Evolutionary conservation across 2,797 vertebrate species (phyloP), one percentile per base, ranked within the genome.

Genomic region (Furcifer pardalis): DNA sequence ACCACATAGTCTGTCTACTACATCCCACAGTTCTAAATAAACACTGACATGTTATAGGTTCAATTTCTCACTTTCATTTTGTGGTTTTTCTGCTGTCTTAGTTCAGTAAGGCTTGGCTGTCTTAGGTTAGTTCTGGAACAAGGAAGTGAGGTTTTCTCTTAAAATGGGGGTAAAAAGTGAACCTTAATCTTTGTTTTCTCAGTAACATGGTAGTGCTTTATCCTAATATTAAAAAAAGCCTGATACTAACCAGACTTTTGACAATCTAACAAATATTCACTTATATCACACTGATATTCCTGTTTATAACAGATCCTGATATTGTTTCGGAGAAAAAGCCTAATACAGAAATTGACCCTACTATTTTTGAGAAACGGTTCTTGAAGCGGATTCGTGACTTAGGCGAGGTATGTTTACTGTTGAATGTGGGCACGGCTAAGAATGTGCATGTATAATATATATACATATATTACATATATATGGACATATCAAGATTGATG

Each of bases 291-390:
- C 49, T 42, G 5, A 17, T 35, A 17, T 84, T 82, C 49, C 82
- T 52, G 78, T 63, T 77, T 80, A 7, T 44, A 0, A 87, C 52
- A 97, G 98, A 98, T 86, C 98, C 97, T 0, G 97, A 97, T 66
- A 97, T 99, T 52, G 93, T 96, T 90, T 97, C 97, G 0, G 96
- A 97, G 91, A 96, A 93, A 84, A 96, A 97, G 19, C 97, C 97
- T 0, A 92, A 94, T 7, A 89, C 96, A 0, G 97, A 97, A 86
- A 97, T 98, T 1, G 99, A 99, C 90, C 98, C 99, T 44, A 99
- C 98, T 0, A 92, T 98, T 89, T 99, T 99, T 92, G 98, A 99
- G 90, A 99, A 98, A 92, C 96, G 99, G 25, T 99, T 99, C 94
- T 88, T 99, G 87, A 98, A 92, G 92, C 96, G 94, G 86, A 96